phyloP scores from a whole-genome alignment of 2,888 invertebrate species.

The Thalpophila matura region DNA sequence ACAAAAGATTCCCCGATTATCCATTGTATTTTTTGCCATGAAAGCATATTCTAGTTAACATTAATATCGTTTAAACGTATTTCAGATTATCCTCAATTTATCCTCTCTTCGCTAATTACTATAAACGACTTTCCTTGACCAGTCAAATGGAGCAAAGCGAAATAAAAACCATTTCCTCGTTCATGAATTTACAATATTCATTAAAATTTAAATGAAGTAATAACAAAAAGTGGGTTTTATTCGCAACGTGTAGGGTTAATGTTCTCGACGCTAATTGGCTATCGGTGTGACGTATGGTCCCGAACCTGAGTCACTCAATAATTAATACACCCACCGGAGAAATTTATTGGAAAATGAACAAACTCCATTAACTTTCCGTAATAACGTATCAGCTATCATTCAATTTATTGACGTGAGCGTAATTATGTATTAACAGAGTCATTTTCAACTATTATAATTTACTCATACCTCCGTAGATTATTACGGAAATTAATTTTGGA shows the following conservation, averaged over 20 bases:
- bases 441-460: conserved; percentile 10
- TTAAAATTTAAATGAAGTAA: conserved; percentile 45
- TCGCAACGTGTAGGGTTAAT: conserved; percentile 42
- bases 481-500: neutral
- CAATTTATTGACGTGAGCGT: conserved; percentile 43
- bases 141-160: conserved; percentile 18
- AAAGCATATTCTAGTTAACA: conserved; percentile 9
- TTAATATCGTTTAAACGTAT: conserved; percentile 8
- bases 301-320: conserved; percentile 64
- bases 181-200: conserved; percentile 35
- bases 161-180: conserved; percentile 1
- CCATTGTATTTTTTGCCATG: neutral
- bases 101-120: conserved; percentile 8
- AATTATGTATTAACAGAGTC: conserved; percentile 25
- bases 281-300: conserved; percentile 61
- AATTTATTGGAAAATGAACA: conserved; percentile 70
- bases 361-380: conserved; percentile 66
- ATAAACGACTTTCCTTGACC: conserved; percentile 17
- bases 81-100: neutral
- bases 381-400: conserved; percentile 57
- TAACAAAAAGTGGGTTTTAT: conserved; percentile 45
- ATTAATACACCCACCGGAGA: conserved; percentile 67
- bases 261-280: conserved; percentile 68
- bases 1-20: neutral
- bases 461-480: neutral